Percentiles rank a stretch among this genome's conserved stretches.
phyloP scores from a whole-genome alignment of 2,888 invertebrate genomes.

The Pyrrhosoma nymphula region DNA sequence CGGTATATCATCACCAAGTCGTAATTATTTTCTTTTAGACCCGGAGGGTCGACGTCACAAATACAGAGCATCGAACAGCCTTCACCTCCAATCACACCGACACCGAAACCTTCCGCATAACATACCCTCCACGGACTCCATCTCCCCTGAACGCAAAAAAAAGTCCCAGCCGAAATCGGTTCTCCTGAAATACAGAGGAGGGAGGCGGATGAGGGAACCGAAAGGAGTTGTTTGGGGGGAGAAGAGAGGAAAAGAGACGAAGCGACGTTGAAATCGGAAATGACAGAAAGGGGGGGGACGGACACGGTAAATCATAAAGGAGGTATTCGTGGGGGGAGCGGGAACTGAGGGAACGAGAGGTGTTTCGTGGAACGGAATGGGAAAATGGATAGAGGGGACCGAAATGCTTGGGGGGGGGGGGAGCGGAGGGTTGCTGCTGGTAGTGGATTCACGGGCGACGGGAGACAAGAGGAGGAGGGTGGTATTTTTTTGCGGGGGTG shows the following conservation, averaged over 20 bases:
- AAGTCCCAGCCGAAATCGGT: too few relatives aligned
- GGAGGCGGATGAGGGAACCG: too few relatives aligned
- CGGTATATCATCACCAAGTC: too few relatives aligned
- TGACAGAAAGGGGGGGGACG: neutral
- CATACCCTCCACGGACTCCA: too few relatives aligned
- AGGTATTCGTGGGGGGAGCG: neutral
- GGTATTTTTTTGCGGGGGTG: neutral
- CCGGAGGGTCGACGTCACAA: too few relatives aligned
- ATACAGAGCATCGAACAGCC: too few relatives aligned
- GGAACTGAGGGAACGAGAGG: neutral
- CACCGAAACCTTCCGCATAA: too few relatives aligned
- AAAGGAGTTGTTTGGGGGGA: too few relatives aligned
- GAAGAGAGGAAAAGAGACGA: neutral
- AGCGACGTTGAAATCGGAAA: neutral
- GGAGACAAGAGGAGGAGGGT: neutral
- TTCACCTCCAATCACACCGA: too few relatives aligned
- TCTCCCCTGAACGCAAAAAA: too few relatives aligned
- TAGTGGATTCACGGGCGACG: conserved; percentile 8
- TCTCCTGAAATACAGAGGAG: too few relatives aligned
- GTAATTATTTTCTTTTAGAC: too few relatives aligned
- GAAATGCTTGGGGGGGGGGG: neutral
- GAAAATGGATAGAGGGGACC: neutral
- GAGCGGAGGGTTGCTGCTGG: neutral
- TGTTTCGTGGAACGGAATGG: neutral
- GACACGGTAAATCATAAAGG: neutral